phyloP scores from a whole-genome alignment of 2,797 vertebrate genomes.

The Vipera ursinii region DNA sequence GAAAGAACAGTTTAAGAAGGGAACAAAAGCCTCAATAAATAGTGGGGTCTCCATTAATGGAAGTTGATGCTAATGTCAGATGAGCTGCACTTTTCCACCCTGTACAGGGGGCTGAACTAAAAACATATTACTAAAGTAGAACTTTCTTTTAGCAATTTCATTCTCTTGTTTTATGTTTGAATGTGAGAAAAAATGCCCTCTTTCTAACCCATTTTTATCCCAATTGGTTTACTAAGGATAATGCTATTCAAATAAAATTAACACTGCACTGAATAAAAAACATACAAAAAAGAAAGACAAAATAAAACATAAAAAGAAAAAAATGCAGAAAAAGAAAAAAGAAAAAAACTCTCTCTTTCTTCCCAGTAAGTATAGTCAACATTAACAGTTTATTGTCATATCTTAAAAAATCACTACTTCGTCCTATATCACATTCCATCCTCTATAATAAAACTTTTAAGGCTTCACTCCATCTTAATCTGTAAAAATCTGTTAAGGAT shows the following conservation, averaged over 20 bases:
- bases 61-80: background rate
- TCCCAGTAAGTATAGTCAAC: background rate
- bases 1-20: background rate
- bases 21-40: background rate
- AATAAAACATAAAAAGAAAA: background rate
- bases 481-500: background rate
- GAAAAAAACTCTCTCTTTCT: background rate
- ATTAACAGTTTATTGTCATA: background rate
- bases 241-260: background rate
- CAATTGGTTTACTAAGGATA: background rate
- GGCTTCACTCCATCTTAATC: background rate
- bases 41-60: background rate
- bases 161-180: background rate
- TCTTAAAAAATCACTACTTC: background rate
- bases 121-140: background rate
- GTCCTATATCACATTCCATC: background rate
- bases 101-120: background rate
- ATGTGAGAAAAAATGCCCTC: background rate
- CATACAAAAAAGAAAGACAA: background rate
- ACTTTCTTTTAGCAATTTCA: background rate
- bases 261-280: background rate
- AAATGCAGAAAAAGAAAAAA: background rate
- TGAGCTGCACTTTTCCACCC: background rate
- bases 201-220: background rate
- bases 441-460: background rate